Evolutionary conservation across 2,113 vertebrate genomes (phyloP), one percentile per base, ranked within the genome.

Genomic region (Raphicerus campestris): DNA sequence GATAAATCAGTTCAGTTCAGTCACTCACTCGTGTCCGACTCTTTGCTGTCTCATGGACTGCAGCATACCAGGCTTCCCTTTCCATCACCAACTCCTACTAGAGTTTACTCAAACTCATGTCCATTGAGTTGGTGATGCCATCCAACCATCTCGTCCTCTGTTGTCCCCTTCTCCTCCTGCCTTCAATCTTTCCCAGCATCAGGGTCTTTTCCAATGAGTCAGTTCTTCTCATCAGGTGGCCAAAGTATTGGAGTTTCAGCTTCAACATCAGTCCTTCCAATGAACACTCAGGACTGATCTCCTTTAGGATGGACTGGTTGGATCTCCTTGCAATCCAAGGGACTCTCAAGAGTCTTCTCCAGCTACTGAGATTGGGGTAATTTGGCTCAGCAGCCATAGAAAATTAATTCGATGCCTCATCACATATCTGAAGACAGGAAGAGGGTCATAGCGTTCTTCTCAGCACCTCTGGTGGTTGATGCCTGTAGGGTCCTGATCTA

Each of bases 401-500:
- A 96, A 87, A 86, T 39, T 19, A 66, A 47, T 32, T 56, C 11
- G 15, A 1, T n/a, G 19, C 20, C 39, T 61, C 98, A 98, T 98
- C 99, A 97, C 98, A 98, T 97, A 82, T 99, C 99, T 53, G 99
- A 97, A 49, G 99, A 99, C 97, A 99, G 98, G 98, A 99, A 99
- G 96, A 99, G 94, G 70, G 99, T 99, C 97, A 99, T 99, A 96
- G 99, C 99, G 93, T 99, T 99, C 93, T 99, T 99, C 92, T 99
- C 99, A 0, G 98, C 98, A 0, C 98, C 98, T 39, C 99, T 99
- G 96, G 98, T 99, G 97, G 97, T 99, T 96, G 99, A 98, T 55
- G 98, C 99, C 98, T 99, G 99, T 85, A 99, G 97, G 85, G 99
- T 99, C 13, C 99, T 99, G 17, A 99, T 98, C 98, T 99, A 99